Percentiles rank a stretch among this genome's conserved stretches.
Evolutionary conservation across 2,888 invertebrate species (phyloP).

Genomic region (Apantesis nais): DNA sequence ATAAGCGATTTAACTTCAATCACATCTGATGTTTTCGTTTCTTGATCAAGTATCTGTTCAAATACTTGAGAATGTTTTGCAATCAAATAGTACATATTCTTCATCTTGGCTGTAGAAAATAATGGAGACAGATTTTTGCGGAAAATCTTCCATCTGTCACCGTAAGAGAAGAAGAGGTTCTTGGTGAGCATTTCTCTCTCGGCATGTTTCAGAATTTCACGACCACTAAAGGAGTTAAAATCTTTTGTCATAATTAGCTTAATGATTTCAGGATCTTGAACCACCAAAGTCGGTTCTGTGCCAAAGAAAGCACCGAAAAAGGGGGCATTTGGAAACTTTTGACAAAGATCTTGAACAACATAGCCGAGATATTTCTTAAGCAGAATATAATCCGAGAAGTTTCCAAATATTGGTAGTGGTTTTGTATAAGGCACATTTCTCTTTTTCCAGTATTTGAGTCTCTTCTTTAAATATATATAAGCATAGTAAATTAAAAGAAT

Average conservation of each 20-base stretch:
- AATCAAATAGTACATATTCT: conserved; percentile 54
- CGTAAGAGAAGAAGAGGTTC: conserved; percentile 50
- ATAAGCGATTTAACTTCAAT: conserved; percentile 45
- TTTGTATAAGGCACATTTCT: conserved; percentile 55
- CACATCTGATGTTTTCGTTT: conserved; percentile 16
- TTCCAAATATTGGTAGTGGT: conserved; percentile 59
- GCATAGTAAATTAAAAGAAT: conserved; percentile 36
- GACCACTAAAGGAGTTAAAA: conserved; percentile 48
- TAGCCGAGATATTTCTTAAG: conserved; percentile 45
- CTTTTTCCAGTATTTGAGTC: conserved; percentile 62
- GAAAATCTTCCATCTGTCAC: conserved; percentile 51
- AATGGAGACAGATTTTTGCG: conserved; percentile 52
- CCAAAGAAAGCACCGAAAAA: conserved; percentile 56
- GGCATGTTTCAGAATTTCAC: conserved; percentile 30
- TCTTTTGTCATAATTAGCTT: conserved; percentile 53
- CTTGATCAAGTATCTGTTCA: conserved; percentile 23
- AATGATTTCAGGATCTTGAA: conserved; percentile 51
- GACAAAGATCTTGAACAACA: conserved; percentile 51
- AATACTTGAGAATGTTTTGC: conserved; percentile 43
- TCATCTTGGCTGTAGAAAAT: conserved; percentile 53
- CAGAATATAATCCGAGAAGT: conserved; percentile 57
- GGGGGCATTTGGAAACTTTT: conserved; percentile 53
- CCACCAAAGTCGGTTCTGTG: conserved; percentile 49
- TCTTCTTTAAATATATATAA: conserved; percentile 36
- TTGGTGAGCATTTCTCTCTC: conserved; percentile 42